Conservation (phyloP, 2,888 invertebrate species). For the Orchesellides sinensis region DNA sequence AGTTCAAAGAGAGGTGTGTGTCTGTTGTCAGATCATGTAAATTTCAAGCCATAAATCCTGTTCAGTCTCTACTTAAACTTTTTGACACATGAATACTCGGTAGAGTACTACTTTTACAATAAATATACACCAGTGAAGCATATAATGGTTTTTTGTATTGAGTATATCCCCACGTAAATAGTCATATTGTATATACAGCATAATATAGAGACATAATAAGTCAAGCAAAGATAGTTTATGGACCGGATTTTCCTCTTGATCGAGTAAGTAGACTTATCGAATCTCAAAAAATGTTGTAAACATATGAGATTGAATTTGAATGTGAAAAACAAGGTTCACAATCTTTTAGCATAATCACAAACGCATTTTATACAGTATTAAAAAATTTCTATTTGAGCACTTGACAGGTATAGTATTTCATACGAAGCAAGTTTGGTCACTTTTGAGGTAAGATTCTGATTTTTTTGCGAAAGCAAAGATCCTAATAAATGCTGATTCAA, state of each 20-base stretch:
- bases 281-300: conserved; percentile 16
- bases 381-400: conserved; percentile 44
- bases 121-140: not conserved
- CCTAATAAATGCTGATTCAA: conserved; percentile 42
- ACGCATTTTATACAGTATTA: not conserved
- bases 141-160: too few relatives aligned
- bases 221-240: conserved; percentile 35
- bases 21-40: conserved; percentile 63
- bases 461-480: conserved; percentile 47
- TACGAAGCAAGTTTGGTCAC: conserved; percentile 57
- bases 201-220: not conserved
- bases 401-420: conserved; percentile 52
- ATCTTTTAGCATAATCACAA: not conserved
- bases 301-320: conserved; percentile 14
- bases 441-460: conserved; percentile 48
- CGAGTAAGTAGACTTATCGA: conserved; percentile 20
- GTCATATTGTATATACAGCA: not conserved
- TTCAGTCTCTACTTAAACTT: conserved; percentile 45
- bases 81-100: conserved; percentile 41
- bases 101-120: not conserved
- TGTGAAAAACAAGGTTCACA: conserved; percentile 29
- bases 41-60: conserved; percentile 61
- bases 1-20: conserved; percentile 42
- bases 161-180: too few relatives aligned
- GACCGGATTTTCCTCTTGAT: conserved; percentile 45